Evolutionary conservation across 2,797 vertebrate genomes (phyloP), one percentile per base, ranked within the genome.

Genomic region (Anisognathus igniventris): DNA sequence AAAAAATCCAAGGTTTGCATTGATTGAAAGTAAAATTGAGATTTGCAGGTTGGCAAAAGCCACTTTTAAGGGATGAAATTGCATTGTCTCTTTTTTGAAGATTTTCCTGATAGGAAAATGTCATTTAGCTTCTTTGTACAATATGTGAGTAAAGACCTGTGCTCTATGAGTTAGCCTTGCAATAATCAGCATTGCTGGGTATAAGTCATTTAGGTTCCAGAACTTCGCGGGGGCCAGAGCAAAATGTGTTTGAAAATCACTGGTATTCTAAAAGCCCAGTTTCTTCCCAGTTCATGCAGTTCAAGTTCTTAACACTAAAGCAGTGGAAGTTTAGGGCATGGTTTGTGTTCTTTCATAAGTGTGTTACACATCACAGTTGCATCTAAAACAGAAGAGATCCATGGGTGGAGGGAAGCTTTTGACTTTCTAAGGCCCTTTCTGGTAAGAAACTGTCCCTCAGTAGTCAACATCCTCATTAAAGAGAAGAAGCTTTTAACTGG

Each of bases 11-110:
- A 72, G 6, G 10, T 51, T 91, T 81, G 24, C 40, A 21, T 40
- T 54, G 67, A 30, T 31, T 76, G 37, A 67, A 79, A 60, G 58
- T 90, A 62, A 91, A 79, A 90, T 27, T 65, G 67, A 76, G 47
- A 62, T 39, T 61, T 47, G 3, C 51, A 40, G 14, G 8, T 45
- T 87, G 33, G 37, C 39, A 86, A 79, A 74, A 82, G 23, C 17
- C 22, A 35, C 14, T 79, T 50, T 27, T 21, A 82, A 73, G 60
- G 30, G 24, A 68, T 50, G 18, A 82, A 76, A 51, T 76, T 72
- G 27, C 39, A 54, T 47, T 95, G 6, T 65, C 25, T 80, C 15
- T 31, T 80, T 13, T 31, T 60, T 54, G n/a, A n/a, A n/a, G n/a
- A n/a, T 76, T 62, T 79, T 87, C 19, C 18, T 66, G 64, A 66